Conservation (phyloP, 1,140 invertebrate species). For the Lithobius niger region DNA sequence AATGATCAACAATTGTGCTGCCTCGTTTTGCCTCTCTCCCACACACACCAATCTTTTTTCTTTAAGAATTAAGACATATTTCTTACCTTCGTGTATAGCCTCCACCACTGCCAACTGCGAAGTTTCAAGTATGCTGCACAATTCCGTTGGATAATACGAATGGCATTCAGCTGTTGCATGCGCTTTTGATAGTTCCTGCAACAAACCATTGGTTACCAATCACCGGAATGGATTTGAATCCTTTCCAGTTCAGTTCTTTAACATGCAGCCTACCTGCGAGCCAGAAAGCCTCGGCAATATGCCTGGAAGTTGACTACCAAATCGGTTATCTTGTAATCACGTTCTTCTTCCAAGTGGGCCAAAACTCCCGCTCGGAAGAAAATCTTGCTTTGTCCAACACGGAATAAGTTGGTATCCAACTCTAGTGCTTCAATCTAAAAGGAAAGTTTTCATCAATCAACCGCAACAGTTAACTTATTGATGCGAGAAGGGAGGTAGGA, state of each 20-base stretch:
- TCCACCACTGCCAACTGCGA: conserved; percentile 99
- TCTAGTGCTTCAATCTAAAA: conserved; percentile 75
- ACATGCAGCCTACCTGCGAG: conserved; percentile 40
- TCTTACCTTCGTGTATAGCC: conserved; percentile 96
- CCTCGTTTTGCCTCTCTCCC: no score
- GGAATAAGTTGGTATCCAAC: conserved; percentile 88
- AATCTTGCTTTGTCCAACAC: conserved; percentile 95
- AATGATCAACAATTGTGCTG: no score
- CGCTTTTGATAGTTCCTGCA: conserved; percentile 87
- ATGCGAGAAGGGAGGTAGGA: no score
- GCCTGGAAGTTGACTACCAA: conserved; percentile 98
- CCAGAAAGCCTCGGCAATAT: conserved; percentile 89
- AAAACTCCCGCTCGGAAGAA: conserved; percentile 97
- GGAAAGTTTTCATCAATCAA: no score
- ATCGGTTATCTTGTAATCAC: conserved; percentile 97
- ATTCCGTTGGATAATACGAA: conserved; percentile 96
- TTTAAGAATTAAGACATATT: no score
- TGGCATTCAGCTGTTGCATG: conserved; percentile 94
- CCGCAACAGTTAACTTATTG: no score
- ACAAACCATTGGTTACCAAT: conserved; percentile 6
- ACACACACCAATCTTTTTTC: no score
- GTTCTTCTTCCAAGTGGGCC: conserved; percentile 95
- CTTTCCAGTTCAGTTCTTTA: background rate
- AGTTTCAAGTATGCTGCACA: conserved; percentile 96
- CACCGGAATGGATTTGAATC: background rate